Conservation (phyloP, 53 echinoderm and acorn worm species). For the Echinarachnius parma region DNA sequence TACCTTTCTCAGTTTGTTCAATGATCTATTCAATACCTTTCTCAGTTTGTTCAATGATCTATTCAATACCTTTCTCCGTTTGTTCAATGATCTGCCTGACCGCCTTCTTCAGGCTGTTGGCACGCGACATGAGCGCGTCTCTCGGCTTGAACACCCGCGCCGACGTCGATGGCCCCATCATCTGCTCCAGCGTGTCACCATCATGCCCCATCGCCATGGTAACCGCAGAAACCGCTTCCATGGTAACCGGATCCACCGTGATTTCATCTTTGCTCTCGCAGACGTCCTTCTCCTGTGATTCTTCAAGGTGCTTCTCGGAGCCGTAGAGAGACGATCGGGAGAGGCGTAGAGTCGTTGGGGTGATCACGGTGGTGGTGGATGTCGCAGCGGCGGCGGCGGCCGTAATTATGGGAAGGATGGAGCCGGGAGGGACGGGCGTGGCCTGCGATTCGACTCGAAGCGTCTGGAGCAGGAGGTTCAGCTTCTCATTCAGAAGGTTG, state of each 20-base stretch:
- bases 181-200: conserved; percentile 70
- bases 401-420: conserved; percentile 50
- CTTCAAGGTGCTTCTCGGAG: conserved; percentile 62
- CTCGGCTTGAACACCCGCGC: conserved; percentile 85
- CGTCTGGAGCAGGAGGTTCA: conserved; percentile 84
- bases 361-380: conserved; percentile 31
- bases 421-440: conserved; percentile 67
- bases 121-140: conserved; percentile 91
- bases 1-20: too few species aligned
- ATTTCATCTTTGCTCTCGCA: conserved; percentile 39
- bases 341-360: conserved; percentile 26
- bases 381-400: conserved; percentile 25
- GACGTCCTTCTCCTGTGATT: conserved; percentile 48
- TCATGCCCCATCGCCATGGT: too few species aligned
- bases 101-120: conserved; percentile 96
- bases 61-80: conserved; percentile 82
- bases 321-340: conserved; percentile 47
- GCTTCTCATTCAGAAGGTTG: conserved; percentile 74
- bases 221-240: neutral
- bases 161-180: conserved; percentile 83
- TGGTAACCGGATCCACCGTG: too few species aligned
- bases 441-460: conserved; percentile 82
- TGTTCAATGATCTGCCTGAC: conserved; percentile 94
- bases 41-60: too few species aligned
- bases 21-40: too few species aligned